Conservation (phyloP, 64 coral and sea anemone species). For the Montipora sp. region DNA sequence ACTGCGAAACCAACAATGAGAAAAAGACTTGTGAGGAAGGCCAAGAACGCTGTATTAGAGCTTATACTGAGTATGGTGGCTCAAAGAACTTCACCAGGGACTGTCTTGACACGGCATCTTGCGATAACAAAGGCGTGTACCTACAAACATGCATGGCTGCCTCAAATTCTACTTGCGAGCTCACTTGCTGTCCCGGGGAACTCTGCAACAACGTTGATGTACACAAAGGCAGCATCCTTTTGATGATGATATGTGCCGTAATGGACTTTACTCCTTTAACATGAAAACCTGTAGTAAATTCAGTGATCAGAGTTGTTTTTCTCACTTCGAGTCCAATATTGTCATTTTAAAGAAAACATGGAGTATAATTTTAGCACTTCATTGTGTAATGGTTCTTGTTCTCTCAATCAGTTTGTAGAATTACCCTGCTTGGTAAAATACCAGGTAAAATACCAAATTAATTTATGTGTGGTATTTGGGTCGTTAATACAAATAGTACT, state of each 20-base stretch:
- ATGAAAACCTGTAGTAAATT: background rate
- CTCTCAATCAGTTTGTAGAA: too few species aligned
- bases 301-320: background rate
- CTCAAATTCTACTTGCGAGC: background rate
- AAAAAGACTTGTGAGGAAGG: background rate
- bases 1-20: background rate
- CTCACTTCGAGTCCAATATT: background rate
- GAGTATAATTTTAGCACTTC: too few species aligned
- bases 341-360: background rate
- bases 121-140: background rate
- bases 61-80: too few species aligned
- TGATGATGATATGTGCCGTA: slow-evolving; percentile 17
- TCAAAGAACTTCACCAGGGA: background rate
- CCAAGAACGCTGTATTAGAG: background rate
- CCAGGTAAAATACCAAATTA: background rate
- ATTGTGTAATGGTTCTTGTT: too few species aligned
- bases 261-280: background rate
- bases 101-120: background rate
- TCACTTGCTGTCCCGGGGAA: background rate
- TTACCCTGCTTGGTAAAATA: background rate
- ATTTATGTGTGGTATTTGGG: too few species aligned
- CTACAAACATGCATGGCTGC: background rate
- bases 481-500: too few species aligned
- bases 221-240: background rate
- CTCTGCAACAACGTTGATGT: background rate